Evolutionary conservation across 2,113 vertebrate genomes (phyloP), one percentile per base, ranked within the genome.

Genomic region (Zingel zingel): DNA sequence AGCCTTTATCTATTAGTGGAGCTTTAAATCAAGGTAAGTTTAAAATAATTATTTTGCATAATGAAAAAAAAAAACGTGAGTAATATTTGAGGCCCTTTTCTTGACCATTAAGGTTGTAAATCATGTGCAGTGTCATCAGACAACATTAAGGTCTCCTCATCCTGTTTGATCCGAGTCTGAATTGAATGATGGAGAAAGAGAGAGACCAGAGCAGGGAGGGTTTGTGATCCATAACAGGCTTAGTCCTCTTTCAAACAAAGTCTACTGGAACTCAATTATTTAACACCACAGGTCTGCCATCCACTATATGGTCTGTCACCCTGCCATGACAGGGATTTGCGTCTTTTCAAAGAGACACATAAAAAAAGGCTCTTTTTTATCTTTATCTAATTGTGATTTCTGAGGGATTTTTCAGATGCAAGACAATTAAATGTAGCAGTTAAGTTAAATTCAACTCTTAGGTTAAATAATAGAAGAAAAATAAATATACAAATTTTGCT

Each of bases 201-300:
- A 47, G 48, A 77, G 64, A 62, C 36, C 53, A 63, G 63, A n/a
- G 67, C 16, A 67, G 15, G 27, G 45, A 14, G 23, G 48, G 61
- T 75, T 63, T 74, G 54, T 88, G 89, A 85, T 86, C 79, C 85
- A 85, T 86, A 82, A 83, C 85, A 79, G 82, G 61, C 81, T 74
- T 67, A 80, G 77, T 75, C n/a, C 3, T 80, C 47, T 74, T 83
- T 65, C 84, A 83, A 76, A 82, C 63, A 82, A 84, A 77, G 65
- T 63, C 75, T 66, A 71, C 73, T 86, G 77, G 69, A 91, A 92
- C 86, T 90, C 82, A 90, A 89, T 92, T 91, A 93, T 89, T 85
- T 53, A 86, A 78, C 78, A 36, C 57, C 23, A 71, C 87, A 76
- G 84, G 72, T 84, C 77, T 72, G 80, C 33, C 47, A 11, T 72